Evolutionary conservation across 2,113 vertebrate genomes (phyloP).

Genomic region (Datnioides undecimradiatus): DNA sequence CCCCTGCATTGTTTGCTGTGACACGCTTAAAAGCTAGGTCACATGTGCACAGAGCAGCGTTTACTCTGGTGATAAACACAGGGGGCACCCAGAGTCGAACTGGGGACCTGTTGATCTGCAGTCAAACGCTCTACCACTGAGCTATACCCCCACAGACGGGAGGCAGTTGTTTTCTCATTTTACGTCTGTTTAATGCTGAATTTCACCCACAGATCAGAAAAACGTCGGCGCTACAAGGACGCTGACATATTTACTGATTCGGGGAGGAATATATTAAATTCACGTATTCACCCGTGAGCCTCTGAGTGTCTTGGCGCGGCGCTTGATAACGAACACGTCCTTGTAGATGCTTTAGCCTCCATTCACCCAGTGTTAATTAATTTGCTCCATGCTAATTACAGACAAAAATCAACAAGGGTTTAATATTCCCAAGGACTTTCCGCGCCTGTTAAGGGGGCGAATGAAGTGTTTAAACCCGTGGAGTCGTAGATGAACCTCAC

Average conservation of each 20-base stretch:
- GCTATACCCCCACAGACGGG: constrained; percentile 17
- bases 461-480: background rate
- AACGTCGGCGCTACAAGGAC: no score
- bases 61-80: background rate
- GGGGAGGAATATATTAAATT: constrained; percentile 13
- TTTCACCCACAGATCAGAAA: constrained; percentile 2
- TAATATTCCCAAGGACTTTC: background rate
- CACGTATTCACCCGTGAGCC: background rate
- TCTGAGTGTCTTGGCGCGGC: constrained; percentile 4
- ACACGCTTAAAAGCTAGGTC: background rate
- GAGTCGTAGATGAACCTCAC: background rate
- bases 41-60: background rate
- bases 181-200: constrained; percentile 4
- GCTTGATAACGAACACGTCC: constrained; percentile 36
- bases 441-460: background rate
- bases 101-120: constrained; percentile 86
- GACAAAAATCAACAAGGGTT: constrained; percentile 36
- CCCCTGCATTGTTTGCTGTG: background rate
- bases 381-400: constrained; percentile 18
- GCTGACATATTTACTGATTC: constrained; percentile 4
- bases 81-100: no score
- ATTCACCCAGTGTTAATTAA: constrained; percentile 24
- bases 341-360: background rate
- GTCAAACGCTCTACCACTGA: constrained; percentile 87
- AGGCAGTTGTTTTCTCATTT: background rate